phyloP scores from a whole-genome alignment of 2,888 invertebrate genomes.

The Mellilla xanthometata region DNA sequence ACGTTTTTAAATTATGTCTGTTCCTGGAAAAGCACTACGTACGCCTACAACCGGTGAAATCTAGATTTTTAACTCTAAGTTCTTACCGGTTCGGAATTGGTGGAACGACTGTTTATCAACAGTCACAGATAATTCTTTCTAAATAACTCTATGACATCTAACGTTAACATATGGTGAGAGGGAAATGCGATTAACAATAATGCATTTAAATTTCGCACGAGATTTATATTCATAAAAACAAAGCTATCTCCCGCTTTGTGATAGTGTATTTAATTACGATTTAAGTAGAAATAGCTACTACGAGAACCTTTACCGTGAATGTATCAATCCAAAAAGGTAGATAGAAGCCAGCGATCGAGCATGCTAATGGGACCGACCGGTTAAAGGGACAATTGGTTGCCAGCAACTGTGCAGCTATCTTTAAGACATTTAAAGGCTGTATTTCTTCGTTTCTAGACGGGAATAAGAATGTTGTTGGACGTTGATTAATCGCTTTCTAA shows the following conservation, averaged over 20 bases:
- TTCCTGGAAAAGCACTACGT: constrained; percentile 28
- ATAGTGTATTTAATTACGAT: constrained; percentile 57
- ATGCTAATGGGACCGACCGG: constrained; percentile 71
- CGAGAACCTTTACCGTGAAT: constrained; percentile 68
- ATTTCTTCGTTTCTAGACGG: constrained; percentile 55
- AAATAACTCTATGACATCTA: too few species aligned
- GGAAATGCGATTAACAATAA: too few species aligned
- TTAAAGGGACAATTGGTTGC: constrained; percentile 70
- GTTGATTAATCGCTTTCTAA: constrained; percentile 58
- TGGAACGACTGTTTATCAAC: too few species aligned
- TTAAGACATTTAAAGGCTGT: constrained; percentile 62
- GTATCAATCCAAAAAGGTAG: constrained; percentile 66
- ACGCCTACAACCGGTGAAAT: too few species aligned
- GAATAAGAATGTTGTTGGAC: constrained; percentile 57
- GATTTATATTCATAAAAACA: too few species aligned
- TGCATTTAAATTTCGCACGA: too few species aligned
- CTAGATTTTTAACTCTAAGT: too few species aligned
- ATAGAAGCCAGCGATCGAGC: constrained; percentile 62
- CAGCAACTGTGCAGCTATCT: constrained; percentile 61
- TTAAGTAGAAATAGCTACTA: constrained; percentile 47
- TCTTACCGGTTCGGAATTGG: too few species aligned
- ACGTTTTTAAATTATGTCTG: constrained; percentile 26
- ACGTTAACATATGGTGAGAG: too few species aligned
- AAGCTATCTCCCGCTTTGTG: constrained; percentile 44
- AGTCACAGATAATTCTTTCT: too few species aligned